Percentiles rank a stretch among this genome's conserved stretches.
These are phyloP conservation scores for Ruditapes philippinarum DNA, from an alignment of 1,140 invertebrate genomes.

Conservation along the genomic window DNA sequence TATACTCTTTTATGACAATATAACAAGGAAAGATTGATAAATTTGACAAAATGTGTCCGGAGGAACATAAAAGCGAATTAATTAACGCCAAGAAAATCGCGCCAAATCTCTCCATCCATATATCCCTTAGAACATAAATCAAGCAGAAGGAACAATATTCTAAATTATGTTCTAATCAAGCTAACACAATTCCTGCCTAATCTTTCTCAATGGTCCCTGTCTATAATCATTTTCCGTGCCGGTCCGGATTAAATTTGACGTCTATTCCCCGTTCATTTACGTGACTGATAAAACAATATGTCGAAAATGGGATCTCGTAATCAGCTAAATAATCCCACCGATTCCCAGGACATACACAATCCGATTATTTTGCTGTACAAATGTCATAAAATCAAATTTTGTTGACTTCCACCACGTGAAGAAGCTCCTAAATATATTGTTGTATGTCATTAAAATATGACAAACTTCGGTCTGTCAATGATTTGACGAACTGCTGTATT, in stretches of 20 bases:
- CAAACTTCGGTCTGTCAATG: neutral
- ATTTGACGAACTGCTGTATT: constrained; percentile 2
- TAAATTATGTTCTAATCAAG: constrained; percentile 13
- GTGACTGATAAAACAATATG: constrained; percentile 58
- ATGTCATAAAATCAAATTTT: constrained; percentile 48
- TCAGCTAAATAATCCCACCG: constrained; percentile 43
- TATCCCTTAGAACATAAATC: constrained; percentile 7
- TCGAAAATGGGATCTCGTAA: constrained; percentile 27
- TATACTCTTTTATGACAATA: neutral
- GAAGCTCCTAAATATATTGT: neutral
- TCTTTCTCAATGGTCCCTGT: constrained; percentile 10
- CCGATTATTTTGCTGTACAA: constrained; percentile 46
- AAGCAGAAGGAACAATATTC: neutral
- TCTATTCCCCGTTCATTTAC: constrained; percentile 53
- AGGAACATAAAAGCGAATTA: constrained; percentile 4
- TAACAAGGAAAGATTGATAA: constrained; percentile 12
- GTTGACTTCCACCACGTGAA: neutral
- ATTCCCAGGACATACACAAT: constrained; percentile 38
- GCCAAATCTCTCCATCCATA: neutral
- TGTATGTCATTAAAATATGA: constrained; percentile 22
- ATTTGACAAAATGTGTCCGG: neutral
- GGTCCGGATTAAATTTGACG: constrained; percentile 60
- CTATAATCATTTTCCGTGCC: constrained; percentile 33
- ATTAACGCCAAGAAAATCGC: constrained; percentile 5
- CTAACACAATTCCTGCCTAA: neutral